phyloP scores from a whole-genome alignment of 2,888 invertebrate species.

The Eueremaeus valkanovi region DNA sequence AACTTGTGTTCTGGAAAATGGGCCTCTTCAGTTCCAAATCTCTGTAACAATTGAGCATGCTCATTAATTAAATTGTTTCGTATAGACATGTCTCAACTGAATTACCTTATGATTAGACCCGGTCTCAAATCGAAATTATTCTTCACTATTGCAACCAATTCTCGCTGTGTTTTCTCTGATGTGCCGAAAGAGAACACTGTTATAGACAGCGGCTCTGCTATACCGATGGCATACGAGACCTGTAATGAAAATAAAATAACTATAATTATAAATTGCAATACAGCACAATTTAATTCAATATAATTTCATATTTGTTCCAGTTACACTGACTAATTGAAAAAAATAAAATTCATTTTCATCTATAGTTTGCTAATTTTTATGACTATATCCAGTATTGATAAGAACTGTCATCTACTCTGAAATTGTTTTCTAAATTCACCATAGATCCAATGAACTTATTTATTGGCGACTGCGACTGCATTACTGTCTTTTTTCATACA shows the following conservation, averaged over 20 bases:
- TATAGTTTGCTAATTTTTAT: too few species aligned
- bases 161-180: constrained; percentile 77
- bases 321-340: too few species aligned
- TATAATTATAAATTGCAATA: not conserved
- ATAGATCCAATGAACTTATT: too few species aligned
- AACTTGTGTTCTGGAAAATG: constrained; percentile 58
- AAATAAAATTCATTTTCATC: too few species aligned
- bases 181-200: constrained; percentile 97
- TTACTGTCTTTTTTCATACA: too few species aligned
- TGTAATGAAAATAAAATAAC: constrained; percentile 51
- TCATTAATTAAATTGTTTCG: not conserved
- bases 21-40: constrained; percentile 56
- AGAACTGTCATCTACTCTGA: too few species aligned
- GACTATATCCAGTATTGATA: too few species aligned
- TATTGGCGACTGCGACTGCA: too few species aligned
- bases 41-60: constrained; percentile 48
- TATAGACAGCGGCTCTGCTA: constrained; percentile 94
- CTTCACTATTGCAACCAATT: constrained; percentile 75
- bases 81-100: constrained; percentile 48
- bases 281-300: not conserved
- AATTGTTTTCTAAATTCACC: too few species aligned
- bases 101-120: constrained; percentile 95
- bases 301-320: too few species aligned
- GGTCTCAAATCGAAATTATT: constrained; percentile 96
- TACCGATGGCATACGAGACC: constrained; percentile 96